A percentile compares a stretch with the other conserved stretches of the same genome.
Evolutionary conservation across 2,113 vertebrate species (phyloP).

Genomic region (Ictalurus punctatus): DNA sequence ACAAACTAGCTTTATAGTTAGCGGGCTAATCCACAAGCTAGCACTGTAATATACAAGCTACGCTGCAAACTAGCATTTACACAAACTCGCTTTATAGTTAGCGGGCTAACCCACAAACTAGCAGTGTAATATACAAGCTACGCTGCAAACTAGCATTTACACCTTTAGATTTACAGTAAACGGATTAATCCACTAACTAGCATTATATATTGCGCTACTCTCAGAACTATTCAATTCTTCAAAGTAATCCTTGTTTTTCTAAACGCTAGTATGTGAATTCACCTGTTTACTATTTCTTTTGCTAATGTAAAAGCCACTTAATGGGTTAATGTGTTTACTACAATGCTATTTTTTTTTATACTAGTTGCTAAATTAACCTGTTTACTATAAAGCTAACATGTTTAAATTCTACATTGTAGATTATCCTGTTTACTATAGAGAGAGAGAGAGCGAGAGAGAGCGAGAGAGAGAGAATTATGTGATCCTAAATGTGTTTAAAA

Average conservation of each 20-base stretch:
- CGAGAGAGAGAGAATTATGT: not conserved
- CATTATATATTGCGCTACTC: not conserved
- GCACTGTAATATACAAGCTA: too few relatives aligned
- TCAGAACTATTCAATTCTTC: not conserved
- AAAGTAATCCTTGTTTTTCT: not conserved
- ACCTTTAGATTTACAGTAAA: not conserved
- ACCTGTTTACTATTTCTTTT: not conserved
- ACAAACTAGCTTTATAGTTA: too few relatives aligned
- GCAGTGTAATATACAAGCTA: not conserved
- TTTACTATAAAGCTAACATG: not conserved
- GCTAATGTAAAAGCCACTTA: too few relatives aligned
- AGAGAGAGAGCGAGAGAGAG: not conserved
- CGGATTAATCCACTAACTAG: not conserved
- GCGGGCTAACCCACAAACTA: not conserved
- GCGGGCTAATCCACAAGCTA: too few relatives aligned
- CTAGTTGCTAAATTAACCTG: too few relatives aligned
- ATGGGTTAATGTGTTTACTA: too few relatives aligned
- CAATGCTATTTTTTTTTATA: too few relatives aligned
- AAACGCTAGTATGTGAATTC: not conserved
- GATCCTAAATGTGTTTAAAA: conserved; percentile 20
- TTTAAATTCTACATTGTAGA: not conserved
- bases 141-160: not conserved
- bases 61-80: not conserved
- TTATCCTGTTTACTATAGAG: not conserved
- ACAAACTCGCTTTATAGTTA: not conserved